Conservation (phyloP, 2,113 vertebrate genomes). For the Paraplagusia blochii region DNA sequence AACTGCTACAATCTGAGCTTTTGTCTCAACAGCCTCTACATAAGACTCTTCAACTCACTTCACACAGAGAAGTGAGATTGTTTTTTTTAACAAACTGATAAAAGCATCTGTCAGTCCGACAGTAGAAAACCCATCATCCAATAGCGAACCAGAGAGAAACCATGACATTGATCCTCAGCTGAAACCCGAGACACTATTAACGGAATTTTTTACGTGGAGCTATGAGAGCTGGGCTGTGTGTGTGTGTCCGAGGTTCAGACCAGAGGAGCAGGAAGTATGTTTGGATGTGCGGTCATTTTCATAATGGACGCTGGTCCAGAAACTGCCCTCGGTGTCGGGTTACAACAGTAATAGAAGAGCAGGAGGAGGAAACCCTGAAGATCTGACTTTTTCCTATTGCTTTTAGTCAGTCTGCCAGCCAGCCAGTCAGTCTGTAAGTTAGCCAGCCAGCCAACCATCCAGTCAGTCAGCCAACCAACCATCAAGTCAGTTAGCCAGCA, state of each 20-base stretch:
- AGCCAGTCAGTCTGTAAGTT: no score
- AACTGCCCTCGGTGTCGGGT: slow-evolving; percentile 11
- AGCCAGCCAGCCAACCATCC: no score
- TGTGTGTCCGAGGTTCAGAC: slow-evolving; percentile 10
- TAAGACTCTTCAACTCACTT: background rate
- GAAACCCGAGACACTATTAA: slow-evolving; percentile 32
- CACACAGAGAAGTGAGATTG: background rate
- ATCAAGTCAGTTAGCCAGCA: no score
- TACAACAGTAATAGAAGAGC: slow-evolving; percentile 15
- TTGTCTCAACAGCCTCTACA: no score
- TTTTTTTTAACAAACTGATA: background rate
- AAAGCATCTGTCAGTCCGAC: background rate
- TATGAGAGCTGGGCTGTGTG: slow-evolving; percentile 19
- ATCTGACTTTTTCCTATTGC: background rate
- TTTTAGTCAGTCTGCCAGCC: no score
- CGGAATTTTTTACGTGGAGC: slow-evolving; percentile 4
- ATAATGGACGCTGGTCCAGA: slow-evolving; percentile 21
- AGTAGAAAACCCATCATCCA: background rate
- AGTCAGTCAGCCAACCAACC: no score
- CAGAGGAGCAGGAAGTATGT: slow-evolving; percentile 38
- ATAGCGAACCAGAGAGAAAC: slow-evolving; percentile 1
- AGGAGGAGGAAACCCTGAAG: slow-evolving; percentile 22
- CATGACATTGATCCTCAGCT: slow-evolving; percentile 1
- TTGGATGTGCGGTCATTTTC: slow-evolving; percentile 41
- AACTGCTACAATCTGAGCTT: no score